phyloP scores from a whole-genome alignment of 2,888 invertebrate species.

The Alsophila aescularia region DNA sequence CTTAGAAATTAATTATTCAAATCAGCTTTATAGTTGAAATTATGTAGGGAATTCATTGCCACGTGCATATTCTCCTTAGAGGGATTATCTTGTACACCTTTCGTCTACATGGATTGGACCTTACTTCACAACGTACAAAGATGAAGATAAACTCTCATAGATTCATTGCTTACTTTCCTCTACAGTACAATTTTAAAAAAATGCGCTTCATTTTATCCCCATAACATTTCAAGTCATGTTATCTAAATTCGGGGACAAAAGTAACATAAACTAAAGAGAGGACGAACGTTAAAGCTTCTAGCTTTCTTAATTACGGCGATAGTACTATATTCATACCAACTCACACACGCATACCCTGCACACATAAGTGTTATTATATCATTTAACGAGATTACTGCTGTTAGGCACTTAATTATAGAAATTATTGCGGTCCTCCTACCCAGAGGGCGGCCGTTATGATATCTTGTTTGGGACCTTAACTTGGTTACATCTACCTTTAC shows the following conservation, averaged over 20 bases:
- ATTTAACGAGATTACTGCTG: slow-evolving; percentile 34
- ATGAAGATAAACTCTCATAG: no score
- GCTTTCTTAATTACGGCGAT: slow-evolving; percentile 26
- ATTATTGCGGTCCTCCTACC: slow-evolving; percentile 33
- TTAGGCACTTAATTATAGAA: slow-evolving; percentile 34
- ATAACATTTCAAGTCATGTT: no score
- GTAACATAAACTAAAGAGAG: slow-evolving; percentile 7
- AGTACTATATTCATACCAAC: slow-evolving; percentile 23
- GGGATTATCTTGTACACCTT: no score
- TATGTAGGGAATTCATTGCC: no score
- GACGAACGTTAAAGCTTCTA: slow-evolving; percentile 13
- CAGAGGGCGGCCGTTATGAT: slow-evolving; percentile 24
- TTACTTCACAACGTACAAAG: no score
- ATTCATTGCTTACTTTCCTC: no score
- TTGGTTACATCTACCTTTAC: slow-evolving; percentile 17
- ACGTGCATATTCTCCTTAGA: no score
- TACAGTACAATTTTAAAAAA: no score
- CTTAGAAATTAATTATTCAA: no score
- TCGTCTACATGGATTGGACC: no score
- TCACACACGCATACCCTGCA: slow-evolving; percentile 13
- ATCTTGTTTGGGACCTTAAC: slow-evolving; percentile 21
- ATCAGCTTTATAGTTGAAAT: no score
- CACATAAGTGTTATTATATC: slow-evolving; percentile 23
- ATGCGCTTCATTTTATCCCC: no score
- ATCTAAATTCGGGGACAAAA: slow-evolving; percentile 11